Conservation (phyloP, 64 coral and sea anemone species). For the Montipora efflorescens region DNA sequence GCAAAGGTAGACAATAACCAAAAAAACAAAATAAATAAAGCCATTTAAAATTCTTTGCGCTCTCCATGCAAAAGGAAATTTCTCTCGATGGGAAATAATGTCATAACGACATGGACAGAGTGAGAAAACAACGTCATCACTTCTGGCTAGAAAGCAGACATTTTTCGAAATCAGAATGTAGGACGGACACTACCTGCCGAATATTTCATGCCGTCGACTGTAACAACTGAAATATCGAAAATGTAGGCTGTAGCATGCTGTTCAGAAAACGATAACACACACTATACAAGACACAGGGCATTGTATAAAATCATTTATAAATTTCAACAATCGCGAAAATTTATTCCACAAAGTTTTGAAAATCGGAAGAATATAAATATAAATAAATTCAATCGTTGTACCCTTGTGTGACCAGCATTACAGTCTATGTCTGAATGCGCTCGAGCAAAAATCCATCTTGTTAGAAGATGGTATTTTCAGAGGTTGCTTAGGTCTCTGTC, state of each 20-base stretch:
- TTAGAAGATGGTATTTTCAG: background rate
- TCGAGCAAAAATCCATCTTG: background rate
- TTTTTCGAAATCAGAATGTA: background rate
- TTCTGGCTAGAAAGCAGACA: background rate
- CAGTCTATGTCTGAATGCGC: background rate
- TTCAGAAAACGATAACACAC: background rate
- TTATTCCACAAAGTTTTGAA: background rate
- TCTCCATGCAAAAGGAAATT: conserved; percentile 13
- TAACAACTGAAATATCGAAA: background rate
- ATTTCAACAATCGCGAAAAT: background rate
- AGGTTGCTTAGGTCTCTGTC: conserved; percentile 1
- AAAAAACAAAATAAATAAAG: background rate
- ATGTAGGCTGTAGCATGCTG: background rate
- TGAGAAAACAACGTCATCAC: background rate
- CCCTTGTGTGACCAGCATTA: background rate
- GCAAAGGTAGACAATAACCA: background rate
- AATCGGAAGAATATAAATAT: background rate
- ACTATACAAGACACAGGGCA: background rate
- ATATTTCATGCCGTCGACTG: background rate
- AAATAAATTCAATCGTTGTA: too few relatives aligned
- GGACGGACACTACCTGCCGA: background rate
- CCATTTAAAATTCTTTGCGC: background rate
- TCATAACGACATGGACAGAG: conserved; percentile 20
- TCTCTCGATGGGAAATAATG: background rate
- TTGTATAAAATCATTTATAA: background rate